phyloP scores from a whole-genome alignment of 2,888 invertebrate species.

The Hyppa rectilinea region DNA sequence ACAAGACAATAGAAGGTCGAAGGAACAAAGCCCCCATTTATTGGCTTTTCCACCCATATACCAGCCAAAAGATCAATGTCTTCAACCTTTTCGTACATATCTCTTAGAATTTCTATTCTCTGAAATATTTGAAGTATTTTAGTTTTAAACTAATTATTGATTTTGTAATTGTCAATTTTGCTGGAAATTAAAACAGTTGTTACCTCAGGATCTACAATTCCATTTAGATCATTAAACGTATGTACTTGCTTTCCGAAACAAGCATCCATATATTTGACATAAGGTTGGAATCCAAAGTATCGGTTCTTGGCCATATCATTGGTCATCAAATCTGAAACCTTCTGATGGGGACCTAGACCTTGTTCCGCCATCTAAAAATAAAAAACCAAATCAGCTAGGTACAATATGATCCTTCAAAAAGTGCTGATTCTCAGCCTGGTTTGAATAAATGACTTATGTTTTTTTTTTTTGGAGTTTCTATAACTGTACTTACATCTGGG shows the following conservation, averaged over 20 bases:
- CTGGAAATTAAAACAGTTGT: neutral
- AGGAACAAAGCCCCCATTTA: slow-evolving; percentile 95
- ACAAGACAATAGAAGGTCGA: slow-evolving; percentile 97
- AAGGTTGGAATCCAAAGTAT: slow-evolving; percentile 96
- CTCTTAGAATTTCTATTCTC: slow-evolving; percentile 76
- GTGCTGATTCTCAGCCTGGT: no score
- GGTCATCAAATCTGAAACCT: slow-evolving; percentile 72
- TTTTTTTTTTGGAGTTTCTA: neutral
- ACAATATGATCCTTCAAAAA: no score
- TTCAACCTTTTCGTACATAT: slow-evolving; percentile 90
- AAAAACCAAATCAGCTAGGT: neutral
- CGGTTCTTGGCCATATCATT: slow-evolving; percentile 88
- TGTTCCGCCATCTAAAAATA: slow-evolving; percentile 73
- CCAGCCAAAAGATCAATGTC: slow-evolving; percentile 97
- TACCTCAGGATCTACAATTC: slow-evolving; percentile 75
- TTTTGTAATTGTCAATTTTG: no score
- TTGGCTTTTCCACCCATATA: slow-evolving; percentile 95
- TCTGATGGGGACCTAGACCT: slow-evolving; percentile 74
- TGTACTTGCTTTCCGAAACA: slow-evolving; percentile 93
- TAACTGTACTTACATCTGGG: slow-evolving; percentile 75
- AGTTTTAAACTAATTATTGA: no score
- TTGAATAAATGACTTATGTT: no score
- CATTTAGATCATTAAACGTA: slow-evolving; percentile 74
- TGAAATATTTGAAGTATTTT: slow-evolving; percentile 51
- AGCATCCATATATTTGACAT: slow-evolving; percentile 95